Evolutionary conservation across 2,888 invertebrate species (phyloP), one percentile per base, ranked within the genome.

Genomic region (Dicyrtomina minuta): DNA sequence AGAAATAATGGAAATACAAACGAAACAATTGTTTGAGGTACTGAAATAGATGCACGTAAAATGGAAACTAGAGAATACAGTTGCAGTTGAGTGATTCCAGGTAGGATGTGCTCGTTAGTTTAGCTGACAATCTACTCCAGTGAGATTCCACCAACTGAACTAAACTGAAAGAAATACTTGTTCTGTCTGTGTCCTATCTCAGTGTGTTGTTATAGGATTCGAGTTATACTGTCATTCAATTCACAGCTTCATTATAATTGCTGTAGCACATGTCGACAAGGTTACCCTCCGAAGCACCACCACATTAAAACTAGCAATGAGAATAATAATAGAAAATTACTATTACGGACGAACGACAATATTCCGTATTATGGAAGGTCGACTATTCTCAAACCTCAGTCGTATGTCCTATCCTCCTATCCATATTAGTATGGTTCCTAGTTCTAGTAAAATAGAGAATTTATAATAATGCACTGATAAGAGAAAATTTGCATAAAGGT

Each of bases 191-290:
- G 17, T n/a, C 5, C 46, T 46, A 46, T 3, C 17, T n/a, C 3
- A 46, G 13, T 46, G 17, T n/a, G 3, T 46, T n/a, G 17, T 46
- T 13, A 3, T 13, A 53, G 55, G 22, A 55, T 55, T 55, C 13
- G 26, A 24, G 55, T 26, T 55, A n/a, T n/a, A 26, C 6, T 55
- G 24, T 27, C 55, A 55, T 55, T 55, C 55, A 55, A 55, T 55
- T 55, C 26, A 55, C 55, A 55, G 27, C 55, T n/a, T 55, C 55
- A 55, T 22, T 55, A 26, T 55, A 55, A 55, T 55, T 55, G 26
- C 55, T 55, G 4, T 46, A 17, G 55, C 55, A 55, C 26, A 55
- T 55, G 55, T 55, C 55, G 55, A 55, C 55, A 55, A 55, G 55
- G 55, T 27, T 55, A 26, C 1, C 4, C 26, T 22, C 26, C 13